Percentiles rank a stretch among this genome's conserved stretches.
phyloP scores from a whole-genome alignment of 1,140 invertebrate species.

The Caerostris darwini region DNA sequence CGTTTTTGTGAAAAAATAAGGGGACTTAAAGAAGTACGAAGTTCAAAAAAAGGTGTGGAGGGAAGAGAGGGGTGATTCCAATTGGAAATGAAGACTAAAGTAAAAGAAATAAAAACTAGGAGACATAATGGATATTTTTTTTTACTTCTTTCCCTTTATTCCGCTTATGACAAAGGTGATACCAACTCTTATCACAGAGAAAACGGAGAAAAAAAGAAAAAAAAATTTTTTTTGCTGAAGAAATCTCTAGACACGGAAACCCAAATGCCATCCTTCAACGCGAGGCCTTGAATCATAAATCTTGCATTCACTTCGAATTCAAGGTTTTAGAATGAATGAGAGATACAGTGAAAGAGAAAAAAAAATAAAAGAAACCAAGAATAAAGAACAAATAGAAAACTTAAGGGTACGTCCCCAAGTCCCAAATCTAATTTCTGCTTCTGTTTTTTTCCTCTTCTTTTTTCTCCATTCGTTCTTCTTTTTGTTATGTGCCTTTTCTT shows the following conservation, averaged over 20 bases:
- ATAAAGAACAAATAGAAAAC: constrained; percentile 50
- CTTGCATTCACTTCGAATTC: constrained; percentile 56
- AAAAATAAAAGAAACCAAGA: neutral
- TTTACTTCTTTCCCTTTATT: neutral
- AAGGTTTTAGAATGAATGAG: constrained; percentile 59
- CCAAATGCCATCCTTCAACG: constrained; percentile 37
- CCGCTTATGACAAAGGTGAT: constrained; percentile 64
- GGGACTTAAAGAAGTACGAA: neutral
- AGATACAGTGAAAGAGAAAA: constrained; percentile 38
- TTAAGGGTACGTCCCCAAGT: constrained; percentile 56
- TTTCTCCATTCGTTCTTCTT: neutral
- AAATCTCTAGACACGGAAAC: constrained; percentile 31
- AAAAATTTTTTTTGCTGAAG: neutral
- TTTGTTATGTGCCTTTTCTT: constrained; percentile 18
- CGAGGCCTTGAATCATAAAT: constrained; percentile 57
- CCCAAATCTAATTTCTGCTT: constrained; percentile 65
- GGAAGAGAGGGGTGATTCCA: neutral
- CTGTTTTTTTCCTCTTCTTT: neutral
- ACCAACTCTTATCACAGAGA: constrained; percentile 17
- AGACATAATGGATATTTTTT: neutral
- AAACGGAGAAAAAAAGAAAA: neutral
- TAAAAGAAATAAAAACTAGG: neutral
- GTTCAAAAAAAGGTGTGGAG: neutral
- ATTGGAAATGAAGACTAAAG: neutral
- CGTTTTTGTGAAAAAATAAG: neutral